Evolutionary conservation across 2,113 vertebrate species (phyloP).

Genomic region (Proteles cristata): DNA sequence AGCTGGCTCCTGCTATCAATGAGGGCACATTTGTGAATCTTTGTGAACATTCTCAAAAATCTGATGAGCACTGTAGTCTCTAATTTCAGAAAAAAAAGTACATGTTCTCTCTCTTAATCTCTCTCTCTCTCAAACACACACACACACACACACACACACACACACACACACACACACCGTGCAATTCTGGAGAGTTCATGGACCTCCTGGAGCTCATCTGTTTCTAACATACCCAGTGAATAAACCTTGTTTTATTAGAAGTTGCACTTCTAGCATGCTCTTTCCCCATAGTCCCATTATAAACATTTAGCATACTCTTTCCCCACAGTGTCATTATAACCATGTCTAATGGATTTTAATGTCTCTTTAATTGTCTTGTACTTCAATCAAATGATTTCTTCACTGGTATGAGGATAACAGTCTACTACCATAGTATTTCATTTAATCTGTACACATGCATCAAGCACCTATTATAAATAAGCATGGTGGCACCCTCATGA

Average conservation of each 20-base stretch:
- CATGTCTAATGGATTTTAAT: not conserved
- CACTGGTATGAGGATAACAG: not conserved
- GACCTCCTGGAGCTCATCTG: not conserved
- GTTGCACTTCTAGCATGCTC: not conserved
- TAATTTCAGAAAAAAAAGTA: not conserved
- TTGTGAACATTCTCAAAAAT: not conserved
- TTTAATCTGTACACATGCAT: not conserved
- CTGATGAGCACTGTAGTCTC: not conserved
- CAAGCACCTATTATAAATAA: not conserved
- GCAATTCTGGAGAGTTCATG: not conserved
- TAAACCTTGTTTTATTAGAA: not conserved
- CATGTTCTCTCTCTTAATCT: not conserved
- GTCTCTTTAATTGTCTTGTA: not conserved
- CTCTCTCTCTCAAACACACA: not conserved
- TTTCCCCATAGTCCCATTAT: not conserved
- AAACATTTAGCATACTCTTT: not conserved
- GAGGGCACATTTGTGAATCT: not conserved
- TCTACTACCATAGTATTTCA: not conserved
- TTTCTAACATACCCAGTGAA: not conserved
- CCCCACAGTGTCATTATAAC: not conserved
- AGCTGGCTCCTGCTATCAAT: not conserved
- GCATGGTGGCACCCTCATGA: not conserved
- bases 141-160: not conserved
- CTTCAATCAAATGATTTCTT: slow-evolving; percentile 30
- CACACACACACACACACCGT: not conserved